Percentiles rank a stretch among this genome's conserved stretches.
These are phyloP conservation scores for Actinopyga echinites DNA, from an alignment of 53 echinoderm and acorn worm genomes.

Conservation along the genomic window DNA sequence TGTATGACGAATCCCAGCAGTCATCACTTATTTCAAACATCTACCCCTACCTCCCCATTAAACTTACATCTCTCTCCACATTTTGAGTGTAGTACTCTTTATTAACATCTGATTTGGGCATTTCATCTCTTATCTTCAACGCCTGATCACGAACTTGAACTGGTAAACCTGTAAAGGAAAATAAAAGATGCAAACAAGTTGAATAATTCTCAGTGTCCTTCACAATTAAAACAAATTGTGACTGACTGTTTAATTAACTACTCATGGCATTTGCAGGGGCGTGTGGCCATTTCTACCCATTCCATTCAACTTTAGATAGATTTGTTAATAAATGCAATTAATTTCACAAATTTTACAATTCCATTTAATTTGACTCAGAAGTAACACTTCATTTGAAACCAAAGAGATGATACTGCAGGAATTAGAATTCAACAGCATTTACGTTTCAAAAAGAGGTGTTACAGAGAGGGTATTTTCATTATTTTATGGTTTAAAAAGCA, in stretches of 20 bases:
- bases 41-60: no score
- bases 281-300: background rate
- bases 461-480: no score
- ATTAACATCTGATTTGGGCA: constrained; percentile 99
- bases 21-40: no score
- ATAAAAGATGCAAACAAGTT: background rate
- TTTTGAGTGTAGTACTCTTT: constrained; percentile 98
- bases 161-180: constrained; percentile 73
- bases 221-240: background rate
- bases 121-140: constrained; percentile 91
- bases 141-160: constrained; percentile 93
- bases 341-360: no score
- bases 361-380: background rate
- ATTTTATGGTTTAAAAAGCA: no score
- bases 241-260: background rate
- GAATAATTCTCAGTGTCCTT: background rate
- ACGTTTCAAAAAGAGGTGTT: no score
- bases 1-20: no score
- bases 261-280: background rate
- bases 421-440: no score
- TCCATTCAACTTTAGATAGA: no score
- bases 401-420: no score
- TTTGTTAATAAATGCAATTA: no score
- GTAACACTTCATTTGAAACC: no score
- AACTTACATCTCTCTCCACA: constrained; percentile 82